Percentiles rank a stretch among this genome's conserved stretches.
These are phyloP conservation scores for Epinephelus lanceolatus DNA, from an alignment of 2,113 vertebrate genomes.

Conservation along the genomic window DNA sequence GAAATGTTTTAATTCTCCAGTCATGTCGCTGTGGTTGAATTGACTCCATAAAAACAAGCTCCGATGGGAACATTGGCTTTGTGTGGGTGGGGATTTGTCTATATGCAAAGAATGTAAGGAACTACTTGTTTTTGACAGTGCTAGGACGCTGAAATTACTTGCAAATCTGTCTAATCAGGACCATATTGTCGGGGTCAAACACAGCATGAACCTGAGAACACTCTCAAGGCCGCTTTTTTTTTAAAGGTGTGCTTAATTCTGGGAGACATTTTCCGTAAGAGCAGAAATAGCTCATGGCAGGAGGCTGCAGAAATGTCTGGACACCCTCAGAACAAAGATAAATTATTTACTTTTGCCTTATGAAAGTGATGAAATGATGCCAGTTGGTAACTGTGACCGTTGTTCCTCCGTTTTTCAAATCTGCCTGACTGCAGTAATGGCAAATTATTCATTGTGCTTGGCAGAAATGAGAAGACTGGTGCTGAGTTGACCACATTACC, in stretches of 20 bases:
- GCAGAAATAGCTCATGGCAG: conserved; percentile 30
- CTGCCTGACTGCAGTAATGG: conserved; percentile 17
- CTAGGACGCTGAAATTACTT: conserved; percentile 52
- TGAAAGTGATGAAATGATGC: conserved; percentile 25
- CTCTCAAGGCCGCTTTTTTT: conserved; percentile 40
- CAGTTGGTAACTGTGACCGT: background rate
- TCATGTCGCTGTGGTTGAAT: conserved; percentile 59
- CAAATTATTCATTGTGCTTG: conserved; percentile 58
- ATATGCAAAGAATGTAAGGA: conserved; percentile 50
- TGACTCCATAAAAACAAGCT: conserved; percentile 38
- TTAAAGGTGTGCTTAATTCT: conserved; percentile 21
- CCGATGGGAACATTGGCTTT: conserved; percentile 30
- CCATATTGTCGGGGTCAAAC: conserved; percentile 65
- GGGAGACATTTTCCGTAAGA: conserved; percentile 42
- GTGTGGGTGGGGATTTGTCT: conserved; percentile 42
- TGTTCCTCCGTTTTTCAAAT: background rate
- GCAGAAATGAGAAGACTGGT: conserved; percentile 18
- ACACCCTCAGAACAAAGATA: conserved; percentile 15
- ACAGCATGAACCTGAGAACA: conserved; percentile 42
- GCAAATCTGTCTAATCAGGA: conserved; percentile 71
- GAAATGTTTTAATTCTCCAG: conserved; percentile 69
- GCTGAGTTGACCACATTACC: conserved; percentile 50
- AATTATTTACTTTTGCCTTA: conserved; percentile 24
- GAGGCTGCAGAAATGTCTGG: conserved; percentile 36
- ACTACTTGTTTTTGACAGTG: conserved; percentile 59